These are phyloP conservation scores for Zophobas atratus DNA, from an alignment of 1,140 invertebrate genomes.

Conservation along the genomic window DNA sequence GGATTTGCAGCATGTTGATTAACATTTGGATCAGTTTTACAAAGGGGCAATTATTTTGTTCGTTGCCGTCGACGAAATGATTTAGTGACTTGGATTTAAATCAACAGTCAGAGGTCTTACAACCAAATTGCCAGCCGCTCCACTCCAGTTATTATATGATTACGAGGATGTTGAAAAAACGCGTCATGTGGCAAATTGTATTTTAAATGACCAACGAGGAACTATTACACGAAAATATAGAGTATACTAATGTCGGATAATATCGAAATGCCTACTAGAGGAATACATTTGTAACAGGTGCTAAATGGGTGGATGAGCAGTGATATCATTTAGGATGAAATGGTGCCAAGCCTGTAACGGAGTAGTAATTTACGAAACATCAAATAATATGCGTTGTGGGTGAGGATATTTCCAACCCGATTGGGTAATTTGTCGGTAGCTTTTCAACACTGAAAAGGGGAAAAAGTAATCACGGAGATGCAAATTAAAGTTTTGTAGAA, in stretches of 20 bases:
- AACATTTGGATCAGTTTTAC: conserved; percentile 5
- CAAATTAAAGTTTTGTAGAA: no score
- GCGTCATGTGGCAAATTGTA: conserved; percentile 32
- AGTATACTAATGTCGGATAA: conserved; percentile 16
- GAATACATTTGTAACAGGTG: conserved; percentile 17
- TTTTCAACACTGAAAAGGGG: no score
- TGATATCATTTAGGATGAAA: conserved; percentile 21
- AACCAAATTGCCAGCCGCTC: neutral
- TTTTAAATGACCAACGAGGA: conserved; percentile 30
- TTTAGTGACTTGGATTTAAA: conserved; percentile 24
- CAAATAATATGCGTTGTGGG: neutral
- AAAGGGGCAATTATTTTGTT: conserved; percentile 13
- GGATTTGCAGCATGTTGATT: conserved; percentile 4
- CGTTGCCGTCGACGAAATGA: conserved; percentile 7
- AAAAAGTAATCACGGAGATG: no score
- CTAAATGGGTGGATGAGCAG: conserved; percentile 20
- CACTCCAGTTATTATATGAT: neutral
- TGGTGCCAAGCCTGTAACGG: neutral
- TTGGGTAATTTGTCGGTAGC: no score
- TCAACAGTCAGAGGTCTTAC: neutral
- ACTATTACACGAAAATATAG: conserved; percentile 27
- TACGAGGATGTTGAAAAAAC: neutral
- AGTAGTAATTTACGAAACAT: conserved; percentile 19
- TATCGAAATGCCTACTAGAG: neutral
- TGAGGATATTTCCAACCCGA: no score